Evolutionary conservation across 2,888 invertebrate genomes (phyloP).

Genomic region (Allolobophora icterica): DNA sequence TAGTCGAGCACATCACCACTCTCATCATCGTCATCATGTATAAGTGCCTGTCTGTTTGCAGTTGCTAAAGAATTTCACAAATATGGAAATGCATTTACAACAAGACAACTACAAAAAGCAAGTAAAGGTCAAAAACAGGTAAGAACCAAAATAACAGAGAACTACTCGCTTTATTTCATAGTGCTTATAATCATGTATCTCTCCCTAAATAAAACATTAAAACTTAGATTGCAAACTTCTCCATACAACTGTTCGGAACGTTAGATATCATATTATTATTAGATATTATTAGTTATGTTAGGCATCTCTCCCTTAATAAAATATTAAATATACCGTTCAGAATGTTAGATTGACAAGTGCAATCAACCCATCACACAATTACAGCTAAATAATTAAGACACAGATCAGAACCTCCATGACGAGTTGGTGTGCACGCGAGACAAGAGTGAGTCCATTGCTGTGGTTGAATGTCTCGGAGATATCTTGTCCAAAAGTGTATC

Average conservation of each 20-base stretch:
- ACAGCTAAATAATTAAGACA: neutral
- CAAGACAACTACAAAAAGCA: neutral
- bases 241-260: neutral
- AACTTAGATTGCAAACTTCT: neutral
- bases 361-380: no score
- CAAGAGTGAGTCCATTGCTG: slow-evolving; percentile 96
- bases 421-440: slow-evolving; percentile 97
- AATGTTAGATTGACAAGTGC: neutral
- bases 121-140: neutral
- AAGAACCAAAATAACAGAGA: neutral
- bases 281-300: no score
- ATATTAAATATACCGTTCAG: neutral
- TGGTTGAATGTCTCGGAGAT: slow-evolving; percentile 99
- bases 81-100: neutral
- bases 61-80: neutral
- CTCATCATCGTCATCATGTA: no score
- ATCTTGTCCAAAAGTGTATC: slow-evolving; percentile 99
- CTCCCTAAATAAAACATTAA: neutral
- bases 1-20: neutral
- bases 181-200: neutral
- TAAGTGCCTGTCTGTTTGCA: neutral
- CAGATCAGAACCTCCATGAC: slow-evolving; percentile 91
- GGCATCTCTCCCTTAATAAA: no score
- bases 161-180: neutral
- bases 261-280: no score